Conservation (phyloP, 2,888 invertebrate species). For the Emmelina monodactyla region DNA sequence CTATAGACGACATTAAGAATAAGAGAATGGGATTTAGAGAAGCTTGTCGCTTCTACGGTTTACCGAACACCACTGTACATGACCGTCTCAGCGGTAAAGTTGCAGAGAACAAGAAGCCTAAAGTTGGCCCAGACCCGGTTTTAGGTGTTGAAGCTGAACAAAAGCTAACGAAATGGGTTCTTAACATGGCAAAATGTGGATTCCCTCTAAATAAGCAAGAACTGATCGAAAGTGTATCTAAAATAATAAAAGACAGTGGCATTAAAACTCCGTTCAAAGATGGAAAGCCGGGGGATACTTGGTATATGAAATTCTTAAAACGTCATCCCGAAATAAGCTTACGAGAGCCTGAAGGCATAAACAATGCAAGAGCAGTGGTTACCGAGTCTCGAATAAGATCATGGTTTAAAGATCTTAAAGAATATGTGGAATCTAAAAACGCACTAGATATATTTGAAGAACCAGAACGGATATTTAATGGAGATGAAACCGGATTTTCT, state of each 20-base stretch:
- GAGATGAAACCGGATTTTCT: constrained; percentile 19
- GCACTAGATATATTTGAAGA: constrained; percentile 8
- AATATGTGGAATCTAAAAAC: constrained; percentile 5
- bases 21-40: background rate
- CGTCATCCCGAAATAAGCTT: constrained; percentile 10
- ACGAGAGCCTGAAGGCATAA: constrained; percentile 10
- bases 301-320: constrained; percentile 4
- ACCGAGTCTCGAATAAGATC: constrained; percentile 7
- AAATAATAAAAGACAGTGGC: constrained; percentile 2
- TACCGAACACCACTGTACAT: background rate
- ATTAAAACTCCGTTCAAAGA: constrained; percentile 6
- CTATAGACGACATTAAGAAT: background rate
- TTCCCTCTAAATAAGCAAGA: constrained; percentile 7
- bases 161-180: constrained; percentile 12
- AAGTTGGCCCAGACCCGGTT: constrained; percentile 15
- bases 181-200: constrained; percentile 7
- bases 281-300: constrained; percentile 7
- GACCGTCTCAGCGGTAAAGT: constrained; percentile 1
- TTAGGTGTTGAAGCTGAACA: constrained; percentile 14
- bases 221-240: constrained; percentile 4
- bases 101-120: constrained; percentile 1
- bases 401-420: constrained; percentile 11
- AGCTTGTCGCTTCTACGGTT: constrained; percentile 1
- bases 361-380: constrained; percentile 10
- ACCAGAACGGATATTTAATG: constrained; percentile 13